These are phyloP conservation scores for Peromyscus polionotus DNA, from an alignment of 2,113 vertebrate species.

Conservation along the genomic window DNA sequence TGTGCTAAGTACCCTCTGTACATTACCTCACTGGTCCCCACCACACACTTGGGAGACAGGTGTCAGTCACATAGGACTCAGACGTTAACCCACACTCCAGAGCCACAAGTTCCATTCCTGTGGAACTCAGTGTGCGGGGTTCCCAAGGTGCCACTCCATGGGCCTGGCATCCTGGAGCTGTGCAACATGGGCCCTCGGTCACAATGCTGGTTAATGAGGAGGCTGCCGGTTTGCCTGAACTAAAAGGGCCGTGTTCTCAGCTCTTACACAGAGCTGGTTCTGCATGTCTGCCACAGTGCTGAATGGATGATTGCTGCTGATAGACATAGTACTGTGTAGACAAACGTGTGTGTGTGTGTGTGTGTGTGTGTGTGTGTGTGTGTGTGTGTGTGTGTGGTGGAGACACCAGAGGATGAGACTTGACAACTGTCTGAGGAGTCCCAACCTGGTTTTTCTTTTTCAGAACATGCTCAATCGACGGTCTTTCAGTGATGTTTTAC, in stretches of 20 bases:
- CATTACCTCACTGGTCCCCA: neutral
- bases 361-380: neutral
- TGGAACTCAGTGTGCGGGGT: neutral
- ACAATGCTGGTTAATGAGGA: neutral
- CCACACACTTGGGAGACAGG: neutral
- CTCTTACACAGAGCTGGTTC: rapidly evolving
- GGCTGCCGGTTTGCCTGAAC: neutral
- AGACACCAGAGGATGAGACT: neutral
- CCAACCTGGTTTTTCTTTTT: slow-evolving; percentile 72
- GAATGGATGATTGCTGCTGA: neutral
- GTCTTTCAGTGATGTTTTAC: slow-evolving; percentile 98
- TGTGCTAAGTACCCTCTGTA: neutral
- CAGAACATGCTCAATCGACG: slow-evolving; percentile 99
- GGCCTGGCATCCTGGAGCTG: neutral
- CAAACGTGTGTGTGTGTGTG: neutral
- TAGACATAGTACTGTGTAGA: neutral
- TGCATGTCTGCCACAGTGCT: neutral
- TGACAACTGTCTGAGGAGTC: neutral
- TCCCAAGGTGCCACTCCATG: rapidly evolving
- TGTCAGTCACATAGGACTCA: neutral
- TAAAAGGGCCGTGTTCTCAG: neutral
- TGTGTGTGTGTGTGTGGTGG: too few species aligned
- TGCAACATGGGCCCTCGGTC: rapidly evolving
- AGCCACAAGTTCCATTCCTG: neutral
- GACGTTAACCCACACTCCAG: neutral